These are phyloP conservation scores for Caenorhabditis briggsae DNA, from an alignment of 1,140 invertebrate genomes.

Conservation along the genomic window DNA sequence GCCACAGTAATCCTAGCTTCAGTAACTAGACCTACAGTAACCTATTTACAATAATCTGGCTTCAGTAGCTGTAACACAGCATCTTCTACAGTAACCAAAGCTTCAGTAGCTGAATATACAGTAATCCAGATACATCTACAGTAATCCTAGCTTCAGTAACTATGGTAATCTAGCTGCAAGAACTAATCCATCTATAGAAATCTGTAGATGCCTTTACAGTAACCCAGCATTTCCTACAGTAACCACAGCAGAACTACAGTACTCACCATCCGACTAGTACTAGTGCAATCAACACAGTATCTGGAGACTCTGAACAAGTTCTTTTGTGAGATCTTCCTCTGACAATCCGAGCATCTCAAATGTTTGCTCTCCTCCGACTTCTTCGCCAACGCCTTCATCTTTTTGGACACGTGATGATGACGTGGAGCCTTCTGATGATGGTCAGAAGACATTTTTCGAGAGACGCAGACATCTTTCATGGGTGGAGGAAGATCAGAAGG, in stretches of 20 bases:
- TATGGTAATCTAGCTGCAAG: too few species aligned
- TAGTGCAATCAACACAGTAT: slow-evolving; percentile 41
- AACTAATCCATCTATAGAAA: too few species aligned
- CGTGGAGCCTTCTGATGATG: neutral
- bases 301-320: slow-evolving; percentile 45
- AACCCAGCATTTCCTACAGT: too few species aligned
- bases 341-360: slow-evolving; percentile 57
- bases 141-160: too few species aligned
- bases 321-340: slow-evolving; percentile 59
- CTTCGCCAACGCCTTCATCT: slow-evolving; percentile 41
- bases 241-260: neutral
- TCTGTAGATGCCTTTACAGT: too few species aligned
- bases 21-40: too few species aligned
- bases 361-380: neutral
- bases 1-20: too few species aligned
- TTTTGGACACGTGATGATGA: slow-evolving; percentile 28
- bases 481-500: neutral
- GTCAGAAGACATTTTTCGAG: neutral
- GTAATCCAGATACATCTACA: too few species aligned
- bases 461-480: slow-evolving; percentile 10
- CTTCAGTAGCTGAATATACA: too few species aligned
- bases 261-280: slow-evolving; percentile 39
- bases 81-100: too few species aligned
- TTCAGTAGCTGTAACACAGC: too few species aligned
- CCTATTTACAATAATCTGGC: too few species aligned